These are phyloP conservation scores for Ectemnius continuus DNA, from an alignment of 2,888 invertebrate genomes.

Conservation along the genomic window DNA sequence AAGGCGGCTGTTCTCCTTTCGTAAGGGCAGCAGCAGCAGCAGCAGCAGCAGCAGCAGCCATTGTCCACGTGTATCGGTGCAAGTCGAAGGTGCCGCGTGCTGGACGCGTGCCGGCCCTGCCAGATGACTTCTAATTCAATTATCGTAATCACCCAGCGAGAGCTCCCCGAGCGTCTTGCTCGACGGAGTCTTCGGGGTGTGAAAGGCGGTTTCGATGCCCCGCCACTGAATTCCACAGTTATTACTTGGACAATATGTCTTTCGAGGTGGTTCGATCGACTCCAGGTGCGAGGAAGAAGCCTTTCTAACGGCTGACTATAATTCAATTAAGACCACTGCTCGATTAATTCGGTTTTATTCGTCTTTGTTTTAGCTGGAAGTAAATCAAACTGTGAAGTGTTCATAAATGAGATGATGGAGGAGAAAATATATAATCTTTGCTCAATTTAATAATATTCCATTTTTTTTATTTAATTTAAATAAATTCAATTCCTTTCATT, in stretches of 20 bases:
- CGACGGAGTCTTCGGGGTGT: neutral
- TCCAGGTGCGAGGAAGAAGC: too few relatives aligned
- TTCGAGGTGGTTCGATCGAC: neutral
- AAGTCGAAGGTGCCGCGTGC: slow-evolving; percentile 64
- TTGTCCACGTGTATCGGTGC: slow-evolving; percentile 39
- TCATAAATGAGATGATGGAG: too few relatives aligned
- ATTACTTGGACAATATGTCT: slow-evolving; percentile 11
- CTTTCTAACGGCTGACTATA: too few relatives aligned
- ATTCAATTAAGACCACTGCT: neutral
- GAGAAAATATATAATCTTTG: too few relatives aligned
- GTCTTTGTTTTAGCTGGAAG: too few relatives aligned
- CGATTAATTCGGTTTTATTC: too few relatives aligned
- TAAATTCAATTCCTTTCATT: too few relatives aligned
- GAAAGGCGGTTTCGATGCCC: slow-evolving; percentile 24
- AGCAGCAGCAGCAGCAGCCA: slow-evolving; percentile 25
- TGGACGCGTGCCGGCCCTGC: slow-evolving; percentile 64
- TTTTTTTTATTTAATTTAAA: too few relatives aligned
- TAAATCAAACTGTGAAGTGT: too few relatives aligned
- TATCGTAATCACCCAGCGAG: slow-evolving; percentile 63
- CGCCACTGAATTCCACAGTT: slow-evolving; percentile 15
- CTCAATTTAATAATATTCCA: too few relatives aligned
- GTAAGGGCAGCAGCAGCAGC: too few relatives aligned
- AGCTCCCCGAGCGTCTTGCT: slow-evolving; percentile 39
- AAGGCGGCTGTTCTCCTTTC: slow-evolving; percentile 57
- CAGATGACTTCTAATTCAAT: slow-evolving; percentile 70